These are phyloP conservation scores for Upupa epops DNA, from an alignment of 2,113 vertebrate species.

Conservation along the genomic window DNA sequence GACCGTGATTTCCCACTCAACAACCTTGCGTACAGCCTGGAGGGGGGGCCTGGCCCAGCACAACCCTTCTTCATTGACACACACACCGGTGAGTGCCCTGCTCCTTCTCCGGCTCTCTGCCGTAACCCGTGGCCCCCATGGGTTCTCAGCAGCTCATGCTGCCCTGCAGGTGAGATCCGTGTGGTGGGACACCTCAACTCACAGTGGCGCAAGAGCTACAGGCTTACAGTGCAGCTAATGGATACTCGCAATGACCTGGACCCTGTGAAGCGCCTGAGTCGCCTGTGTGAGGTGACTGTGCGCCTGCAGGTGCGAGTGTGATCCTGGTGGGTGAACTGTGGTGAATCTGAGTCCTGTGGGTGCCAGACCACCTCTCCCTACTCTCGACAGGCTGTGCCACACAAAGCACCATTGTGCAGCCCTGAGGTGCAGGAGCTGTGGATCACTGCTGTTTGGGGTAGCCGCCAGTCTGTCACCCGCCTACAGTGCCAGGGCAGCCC, in stretches of 20 bases:
- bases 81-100: slow-evolving; percentile 24
- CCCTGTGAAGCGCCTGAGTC: neutral
- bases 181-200: slow-evolving; percentile 69
- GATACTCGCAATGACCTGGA: slow-evolving; percentile 71
- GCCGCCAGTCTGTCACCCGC: slow-evolving; percentile 30
- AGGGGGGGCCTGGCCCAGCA: neutral
- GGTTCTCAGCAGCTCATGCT: rapidly evolving
- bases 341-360: rapidly evolving
- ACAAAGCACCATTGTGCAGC: slow-evolving; percentile 61
- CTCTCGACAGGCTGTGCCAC: slow-evolving; percentile 63
- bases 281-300: slow-evolving; percentile 60
- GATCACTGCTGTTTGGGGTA: neutral
- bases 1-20: slow-evolving; percentile 70
- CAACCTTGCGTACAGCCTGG: slow-evolving; percentile 64
- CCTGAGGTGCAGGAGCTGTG: slow-evolving; percentile 64
- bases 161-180: slow-evolving; percentile 24
- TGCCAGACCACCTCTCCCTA: rapidly evolving
- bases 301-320: slow-evolving; percentile 63
- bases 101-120: rapidly evolving
- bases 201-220: slow-evolving; percentile 36
- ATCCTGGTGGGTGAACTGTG: rapidly evolving
- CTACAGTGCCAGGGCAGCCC: slow-evolving; percentile 58
- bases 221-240: slow-evolving; percentile 55
- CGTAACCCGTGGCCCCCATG: rapidly evolving
- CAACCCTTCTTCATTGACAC: slow-evolving; percentile 70